Percentiles rank a stretch among this genome's conserved stretches.
phyloP scores from a whole-genome alignment of 2,888 invertebrate genomes.

The Philereme transversata region DNA sequence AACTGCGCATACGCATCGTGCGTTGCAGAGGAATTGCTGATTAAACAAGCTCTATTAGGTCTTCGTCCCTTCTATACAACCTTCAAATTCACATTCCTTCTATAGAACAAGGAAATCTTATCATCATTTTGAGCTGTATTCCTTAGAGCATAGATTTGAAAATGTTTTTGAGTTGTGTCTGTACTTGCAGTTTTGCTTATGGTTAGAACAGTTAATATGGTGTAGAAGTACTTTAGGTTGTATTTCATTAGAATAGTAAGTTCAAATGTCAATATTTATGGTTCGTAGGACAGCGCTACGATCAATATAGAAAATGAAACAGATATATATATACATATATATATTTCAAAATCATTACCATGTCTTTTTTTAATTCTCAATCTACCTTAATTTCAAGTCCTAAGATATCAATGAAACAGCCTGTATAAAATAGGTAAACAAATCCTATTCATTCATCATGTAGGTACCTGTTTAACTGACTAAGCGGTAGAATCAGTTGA shows the following conservation, averaged over 20 bases:
- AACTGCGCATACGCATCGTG: conserved; percentile 65
- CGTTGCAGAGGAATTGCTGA: conserved; percentile 70
- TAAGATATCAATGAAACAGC: too few species aligned
- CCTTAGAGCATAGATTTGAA: conserved; percentile 1
- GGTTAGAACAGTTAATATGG: background rate
- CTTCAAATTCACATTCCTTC: conserved; percentile 62
- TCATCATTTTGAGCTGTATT: conserved; percentile 10
- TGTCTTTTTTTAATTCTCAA: too few species aligned
- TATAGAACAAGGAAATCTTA: conserved; percentile 3
- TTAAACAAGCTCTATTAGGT: conserved; percentile 48
- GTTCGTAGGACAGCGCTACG: background rate
- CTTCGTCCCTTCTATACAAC: conserved; percentile 60
- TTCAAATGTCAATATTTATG: background rate
- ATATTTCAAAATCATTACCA: too few species aligned
- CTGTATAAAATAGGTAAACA: too few species aligned
- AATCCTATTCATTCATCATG: too few species aligned
- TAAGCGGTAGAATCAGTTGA: too few species aligned
- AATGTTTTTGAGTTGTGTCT: conserved; percentile 5
- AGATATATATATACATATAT: too few species aligned
- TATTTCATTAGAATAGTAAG: conserved; percentile 3
- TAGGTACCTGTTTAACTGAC: too few species aligned
- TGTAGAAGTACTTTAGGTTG: background rate
- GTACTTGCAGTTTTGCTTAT: background rate
- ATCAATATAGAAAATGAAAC: background rate
- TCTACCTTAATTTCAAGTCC: too few species aligned